phyloP scores from a whole-genome alignment of 2,888 invertebrate species.

The Auanema freiburgensis region DNA sequence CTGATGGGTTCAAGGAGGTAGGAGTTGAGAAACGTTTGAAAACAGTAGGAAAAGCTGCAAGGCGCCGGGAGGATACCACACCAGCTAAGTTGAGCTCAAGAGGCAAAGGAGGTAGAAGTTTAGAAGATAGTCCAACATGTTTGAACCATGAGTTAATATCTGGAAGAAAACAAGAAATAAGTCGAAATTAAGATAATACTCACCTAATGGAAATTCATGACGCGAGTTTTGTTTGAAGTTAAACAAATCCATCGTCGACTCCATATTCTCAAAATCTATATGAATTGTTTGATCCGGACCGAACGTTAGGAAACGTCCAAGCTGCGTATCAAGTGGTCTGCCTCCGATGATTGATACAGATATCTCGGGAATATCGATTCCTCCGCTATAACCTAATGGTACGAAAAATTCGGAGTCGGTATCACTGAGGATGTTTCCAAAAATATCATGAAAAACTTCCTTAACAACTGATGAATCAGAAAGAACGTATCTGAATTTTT shows the following conservation, averaged over 20 bases:
- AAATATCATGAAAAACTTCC: constrained; percentile 16
- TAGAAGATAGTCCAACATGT: constrained; percentile 27
- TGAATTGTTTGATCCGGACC: constrained; percentile 18
- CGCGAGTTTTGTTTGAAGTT: not conserved
- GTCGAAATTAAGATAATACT: not conserved
- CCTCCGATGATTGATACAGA: constrained; percentile 26
- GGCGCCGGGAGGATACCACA: not conserved
- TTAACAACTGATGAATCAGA: constrained; percentile 18
- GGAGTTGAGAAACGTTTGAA: constrained; percentile 14
- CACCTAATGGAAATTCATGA: constrained; percentile 12
- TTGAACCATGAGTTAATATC: constrained; percentile 37
- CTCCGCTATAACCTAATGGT: constrained; percentile 35
- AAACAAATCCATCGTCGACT: constrained; percentile 27
- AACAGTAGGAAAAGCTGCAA: constrained; percentile 10
- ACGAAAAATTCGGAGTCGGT: constrained; percentile 17
- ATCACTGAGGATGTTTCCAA: constrained; percentile 20
- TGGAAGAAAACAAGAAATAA: constrained; percentile 19
- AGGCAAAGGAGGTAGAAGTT: constrained; percentile 26
- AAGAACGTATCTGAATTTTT: constrained; percentile 21
- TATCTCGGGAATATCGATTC: constrained; percentile 32
- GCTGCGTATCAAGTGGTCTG: constrained; percentile 30
- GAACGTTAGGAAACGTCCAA: constrained; percentile 36
- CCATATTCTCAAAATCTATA: constrained; percentile 18
- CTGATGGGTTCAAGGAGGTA: constrained; percentile 16
- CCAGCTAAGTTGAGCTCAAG: not conserved